Conservation (phyloP, 2,797 vertebrate species). For the Myiothlypis chrysogaster region DNA sequence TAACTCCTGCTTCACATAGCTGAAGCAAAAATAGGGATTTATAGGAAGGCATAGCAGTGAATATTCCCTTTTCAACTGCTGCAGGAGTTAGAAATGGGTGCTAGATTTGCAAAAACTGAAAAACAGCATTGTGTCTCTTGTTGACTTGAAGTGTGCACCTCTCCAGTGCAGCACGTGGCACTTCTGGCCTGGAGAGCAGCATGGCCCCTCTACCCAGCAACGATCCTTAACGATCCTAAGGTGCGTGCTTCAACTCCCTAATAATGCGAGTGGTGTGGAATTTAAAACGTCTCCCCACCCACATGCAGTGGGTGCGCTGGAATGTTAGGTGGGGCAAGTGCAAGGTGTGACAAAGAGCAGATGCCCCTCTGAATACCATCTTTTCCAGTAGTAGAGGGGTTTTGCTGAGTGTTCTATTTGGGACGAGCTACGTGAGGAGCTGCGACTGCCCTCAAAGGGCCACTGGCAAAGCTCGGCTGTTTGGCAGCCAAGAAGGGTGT, state of each 20-base stretch:
- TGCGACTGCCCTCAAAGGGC: not conserved
- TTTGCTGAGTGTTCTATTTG: not conserved
- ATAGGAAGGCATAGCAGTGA: not conserved
- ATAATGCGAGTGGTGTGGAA: not conserved
- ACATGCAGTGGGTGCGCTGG: not conserved
- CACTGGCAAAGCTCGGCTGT: not conserved
- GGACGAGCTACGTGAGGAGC: not conserved
- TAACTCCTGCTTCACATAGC: not conserved
- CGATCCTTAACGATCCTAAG: not conserved
- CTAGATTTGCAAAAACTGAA: not conserved
- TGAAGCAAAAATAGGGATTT: not conserved
- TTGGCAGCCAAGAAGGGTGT: not conserved
- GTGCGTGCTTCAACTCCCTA: not conserved
- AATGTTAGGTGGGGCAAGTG: not conserved
- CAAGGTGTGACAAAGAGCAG: not conserved
- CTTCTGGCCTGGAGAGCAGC: not conserved
- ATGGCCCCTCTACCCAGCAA: not conserved
- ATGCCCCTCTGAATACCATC: not conserved
- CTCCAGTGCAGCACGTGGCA: not conserved
- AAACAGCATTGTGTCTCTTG: not conserved
- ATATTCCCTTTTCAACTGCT: not conserved
- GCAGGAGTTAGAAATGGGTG: not conserved
- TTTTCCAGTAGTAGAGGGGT: not conserved
- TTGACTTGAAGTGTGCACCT: not conserved
- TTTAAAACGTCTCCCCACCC: slow-evolving; percentile 7